Evolutionary conservation across 2,888 invertebrate species (phyloP).

Genomic region (Pemphredon lugubris): DNA sequence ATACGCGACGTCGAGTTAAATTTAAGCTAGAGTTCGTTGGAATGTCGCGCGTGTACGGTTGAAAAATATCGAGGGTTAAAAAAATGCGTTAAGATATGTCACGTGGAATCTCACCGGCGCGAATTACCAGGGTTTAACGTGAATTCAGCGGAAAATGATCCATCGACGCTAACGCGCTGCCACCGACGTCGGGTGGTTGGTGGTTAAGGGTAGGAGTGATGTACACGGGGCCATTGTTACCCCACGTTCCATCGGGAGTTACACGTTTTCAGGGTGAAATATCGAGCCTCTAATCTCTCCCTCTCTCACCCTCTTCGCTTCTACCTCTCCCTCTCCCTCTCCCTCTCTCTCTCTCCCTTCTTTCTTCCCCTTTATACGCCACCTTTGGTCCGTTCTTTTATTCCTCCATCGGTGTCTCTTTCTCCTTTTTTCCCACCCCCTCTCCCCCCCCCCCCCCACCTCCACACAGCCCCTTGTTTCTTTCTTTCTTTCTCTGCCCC

Average conservation of each 20-base stretch:
- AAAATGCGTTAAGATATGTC: too few species aligned
- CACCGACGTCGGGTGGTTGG: slow-evolving; percentile 75
- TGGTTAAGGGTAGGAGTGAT: slow-evolving; percentile 77
- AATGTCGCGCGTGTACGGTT: too few species aligned
- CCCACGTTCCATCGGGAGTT: slow-evolving; percentile 65
- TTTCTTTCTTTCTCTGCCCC: background rate
- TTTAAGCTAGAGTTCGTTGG: too few species aligned
- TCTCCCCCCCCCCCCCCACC: background rate
- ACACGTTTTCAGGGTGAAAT: slow-evolving; percentile 61
- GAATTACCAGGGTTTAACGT: too few species aligned
- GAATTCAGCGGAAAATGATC: slow-evolving; percentile 67
- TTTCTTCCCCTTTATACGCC: slow-evolving; percentile 9
- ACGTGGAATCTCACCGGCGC: slow-evolving; percentile 30
- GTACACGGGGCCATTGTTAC: slow-evolving; percentile 62
- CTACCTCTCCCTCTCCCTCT: background rate
- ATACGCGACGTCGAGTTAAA: too few species aligned
- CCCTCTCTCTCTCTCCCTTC: background rate
- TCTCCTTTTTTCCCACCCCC: background rate
- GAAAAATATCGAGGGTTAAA: too few species aligned
- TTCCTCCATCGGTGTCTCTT: slow-evolving; percentile 9
- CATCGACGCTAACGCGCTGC: slow-evolving; percentile 42
- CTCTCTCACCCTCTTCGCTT: background rate
- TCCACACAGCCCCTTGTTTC: background rate
- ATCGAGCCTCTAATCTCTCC: slow-evolving; percentile 52
- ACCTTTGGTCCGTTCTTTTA: slow-evolving; percentile 2